These are phyloP conservation scores for Penaeus monodon DNA, from an alignment of 2,888 invertebrate species.

Conservation along the genomic window DNA sequence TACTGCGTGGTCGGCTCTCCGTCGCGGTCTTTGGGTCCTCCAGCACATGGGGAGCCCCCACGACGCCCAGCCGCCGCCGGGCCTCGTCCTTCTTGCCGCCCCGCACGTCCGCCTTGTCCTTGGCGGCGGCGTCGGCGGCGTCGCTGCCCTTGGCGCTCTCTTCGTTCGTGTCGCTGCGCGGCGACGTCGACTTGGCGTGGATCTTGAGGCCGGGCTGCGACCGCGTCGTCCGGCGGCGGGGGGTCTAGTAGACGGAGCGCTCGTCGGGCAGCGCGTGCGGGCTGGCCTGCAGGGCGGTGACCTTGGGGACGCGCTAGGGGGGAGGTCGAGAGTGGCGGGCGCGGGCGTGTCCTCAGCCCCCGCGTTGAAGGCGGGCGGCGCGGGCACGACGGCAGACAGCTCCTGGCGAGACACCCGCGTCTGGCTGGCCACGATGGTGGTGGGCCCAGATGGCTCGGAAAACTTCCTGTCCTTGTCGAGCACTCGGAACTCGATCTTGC, in stretches of 20 bases:
- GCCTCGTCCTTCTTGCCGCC: slow-evolving; percentile 57
- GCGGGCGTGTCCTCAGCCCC: slow-evolving; percentile 36
- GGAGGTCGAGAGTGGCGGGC: slow-evolving; percentile 46
- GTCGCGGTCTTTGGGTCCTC: slow-evolving; percentile 60
- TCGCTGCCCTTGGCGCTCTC: slow-evolving; percentile 51
- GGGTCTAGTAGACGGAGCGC: slow-evolving; percentile 84
- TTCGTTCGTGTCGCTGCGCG: slow-evolving; percentile 54
- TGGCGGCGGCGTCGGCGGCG: slow-evolving; percentile 26
- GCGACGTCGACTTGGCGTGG: slow-evolving; percentile 37
- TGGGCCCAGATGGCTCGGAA: slow-evolving; percentile 60
- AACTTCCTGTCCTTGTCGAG: slow-evolving; percentile 63
- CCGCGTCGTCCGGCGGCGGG: slow-evolving; percentile 54
- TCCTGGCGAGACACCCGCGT: slow-evolving; percentile 62
- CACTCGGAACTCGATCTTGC: slow-evolving; percentile 65
- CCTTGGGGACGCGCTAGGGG: slow-evolving; percentile 53
- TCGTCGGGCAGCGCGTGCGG: slow-evolving; percentile 63
- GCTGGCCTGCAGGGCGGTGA: slow-evolving; percentile 54
- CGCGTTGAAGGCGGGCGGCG: slow-evolving; percentile 60
- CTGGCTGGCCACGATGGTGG: slow-evolving; percentile 63
- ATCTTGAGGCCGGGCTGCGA: slow-evolving; percentile 36
- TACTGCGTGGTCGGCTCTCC: slow-evolving; percentile 58
- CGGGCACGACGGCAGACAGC: slow-evolving; percentile 60
- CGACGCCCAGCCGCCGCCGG: slow-evolving; percentile 47
- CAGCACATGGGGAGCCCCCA: slow-evolving; percentile 59
- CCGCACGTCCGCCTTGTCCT: slow-evolving; percentile 52